A percentile compares a stretch with the other conserved stretches of the same genome.
Conservation (phyloP, 2,888 invertebrate species). For the Phorcus lineatus region DNA sequence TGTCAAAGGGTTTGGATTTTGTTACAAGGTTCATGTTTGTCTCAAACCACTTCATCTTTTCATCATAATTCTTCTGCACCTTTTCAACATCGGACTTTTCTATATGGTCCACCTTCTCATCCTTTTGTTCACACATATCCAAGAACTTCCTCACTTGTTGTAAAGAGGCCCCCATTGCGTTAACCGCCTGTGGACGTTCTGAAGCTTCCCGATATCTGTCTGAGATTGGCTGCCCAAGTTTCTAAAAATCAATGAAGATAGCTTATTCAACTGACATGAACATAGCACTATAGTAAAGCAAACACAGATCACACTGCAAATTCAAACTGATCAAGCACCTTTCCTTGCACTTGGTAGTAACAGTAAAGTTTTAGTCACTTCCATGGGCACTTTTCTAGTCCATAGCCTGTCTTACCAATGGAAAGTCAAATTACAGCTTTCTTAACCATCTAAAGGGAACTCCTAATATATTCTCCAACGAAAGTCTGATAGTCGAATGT, state of each 20-base stretch:
- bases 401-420: too few relatives aligned
- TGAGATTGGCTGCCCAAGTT: conserved; percentile 92
- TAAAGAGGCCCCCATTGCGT: conserved; percentile 86
- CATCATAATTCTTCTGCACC: conserved; percentile 81
- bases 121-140: conserved; percentile 77
- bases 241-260: conserved; percentile 77
- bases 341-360: too few relatives aligned
- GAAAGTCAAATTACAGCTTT: too few relatives aligned
- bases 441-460: too few relatives aligned
- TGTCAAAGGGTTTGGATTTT: conserved; percentile 82
- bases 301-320: too few relatives aligned
- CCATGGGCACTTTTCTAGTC: too few relatives aligned
- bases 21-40: conserved; percentile 80
- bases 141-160: conserved; percentile 87
- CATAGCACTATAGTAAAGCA: not conserved
- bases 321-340: too few relatives aligned
- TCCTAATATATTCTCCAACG: too few relatives aligned
- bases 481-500: too few relatives aligned
- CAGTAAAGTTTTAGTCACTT: too few relatives aligned
- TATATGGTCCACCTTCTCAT: conserved; percentile 81
- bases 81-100: conserved; percentile 83
- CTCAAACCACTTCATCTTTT: conserved; percentile 89
- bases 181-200: conserved; percentile 86
- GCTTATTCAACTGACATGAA: not conserved
- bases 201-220: conserved; percentile 88